These are phyloP conservation scores for Himalopsyche anomala DNA, from an alignment of 2,888 invertebrate genomes.

Conservation along the genomic window DNA sequence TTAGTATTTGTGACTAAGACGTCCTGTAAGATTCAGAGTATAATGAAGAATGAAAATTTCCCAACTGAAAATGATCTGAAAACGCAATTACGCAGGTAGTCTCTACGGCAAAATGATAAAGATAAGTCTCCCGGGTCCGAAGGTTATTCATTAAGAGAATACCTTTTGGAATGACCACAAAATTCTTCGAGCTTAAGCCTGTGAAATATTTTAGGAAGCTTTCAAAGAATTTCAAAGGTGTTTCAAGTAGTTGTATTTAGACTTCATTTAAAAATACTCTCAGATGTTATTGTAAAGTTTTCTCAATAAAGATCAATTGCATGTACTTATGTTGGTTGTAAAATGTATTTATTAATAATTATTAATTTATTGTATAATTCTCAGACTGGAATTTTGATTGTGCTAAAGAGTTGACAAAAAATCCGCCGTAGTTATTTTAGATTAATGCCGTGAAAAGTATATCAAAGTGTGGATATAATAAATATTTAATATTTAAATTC, in stretches of 20 bases:
- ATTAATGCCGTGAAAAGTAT: too few relatives aligned
- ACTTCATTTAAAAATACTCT: too few relatives aligned
- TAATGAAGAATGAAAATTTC: conserved; percentile 2
- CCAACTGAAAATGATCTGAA: conserved; percentile 25
- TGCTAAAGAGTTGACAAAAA: too few relatives aligned
- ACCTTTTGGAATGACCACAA: conserved; percentile 46
- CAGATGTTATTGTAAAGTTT: too few relatives aligned
- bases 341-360: too few relatives aligned
- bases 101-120: conserved; percentile 14
- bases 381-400: too few relatives aligned
- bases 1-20: neutral
- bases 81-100: conserved; percentile 22
- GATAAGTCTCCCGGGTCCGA: conserved; percentile 14
- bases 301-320: too few relatives aligned
- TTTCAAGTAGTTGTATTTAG: neutral
- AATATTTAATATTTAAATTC: too few relatives aligned
- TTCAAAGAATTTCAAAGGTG: conserved; percentile 38
- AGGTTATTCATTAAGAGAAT: conserved; percentile 59
- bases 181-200: conserved; percentile 46
- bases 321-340: too few relatives aligned
- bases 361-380: too few relatives aligned
- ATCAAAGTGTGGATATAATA: too few relatives aligned
- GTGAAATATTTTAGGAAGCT: conserved; percentile 48
- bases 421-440: too few relatives aligned
- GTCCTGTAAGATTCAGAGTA: neutral